phyloP scores from a whole-genome alignment of 2,888 invertebrate species.

The Liopterus haemorrhoidalis region DNA sequence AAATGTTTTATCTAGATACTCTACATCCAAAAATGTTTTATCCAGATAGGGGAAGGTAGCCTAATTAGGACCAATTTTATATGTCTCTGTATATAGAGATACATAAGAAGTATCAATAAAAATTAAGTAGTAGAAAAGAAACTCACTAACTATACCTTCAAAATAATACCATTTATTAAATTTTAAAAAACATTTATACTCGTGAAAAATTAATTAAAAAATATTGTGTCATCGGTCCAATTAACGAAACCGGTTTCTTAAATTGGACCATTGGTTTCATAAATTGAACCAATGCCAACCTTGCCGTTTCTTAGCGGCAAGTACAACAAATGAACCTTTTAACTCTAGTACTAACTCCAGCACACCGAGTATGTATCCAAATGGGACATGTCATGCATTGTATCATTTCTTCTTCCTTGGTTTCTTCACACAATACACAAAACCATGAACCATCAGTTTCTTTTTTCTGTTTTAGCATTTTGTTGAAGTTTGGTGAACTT shows the following conservation, averaged over 20 bases:
- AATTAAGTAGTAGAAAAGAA: slow-evolving; percentile 21
- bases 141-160: slow-evolving; percentile 20
- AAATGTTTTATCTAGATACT: no score
- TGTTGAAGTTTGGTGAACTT: slow-evolving; percentile 2
- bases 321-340: slow-evolving; percentile 19
- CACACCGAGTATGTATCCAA: slow-evolving; percentile 19
- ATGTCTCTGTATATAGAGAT: slow-evolving; percentile 15
- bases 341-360: slow-evolving; percentile 21
- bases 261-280: slow-evolving; percentile 19
- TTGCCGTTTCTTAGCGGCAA: slow-evolving; percentile 23
- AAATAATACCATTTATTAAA: slow-evolving; percentile 19
- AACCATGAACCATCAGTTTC: slow-evolving; percentile 9
- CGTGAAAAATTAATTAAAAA: slow-evolving; percentile 18
- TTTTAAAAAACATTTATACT: slow-evolving; percentile 20
- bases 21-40: no score
- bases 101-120: slow-evolving; percentile 20
- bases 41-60: slow-evolving; percentile 21
- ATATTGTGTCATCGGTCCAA: slow-evolving; percentile 20
- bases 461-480: slow-evolving; percentile 1
- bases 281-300: slow-evolving; percentile 19
- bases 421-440: slow-evolving; percentile 9
- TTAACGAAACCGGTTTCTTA: slow-evolving; percentile 20
- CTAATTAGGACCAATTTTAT: slow-evolving; percentile 22
- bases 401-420: slow-evolving; percentile 18
- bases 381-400: slow-evolving; percentile 20